A percentile compares a stretch with the other conserved stretches of the same genome.
These are phyloP conservation scores for Drosophila testacea DNA, from an alignment of 2,888 invertebrate genomes.

Conservation along the genomic window DNA sequence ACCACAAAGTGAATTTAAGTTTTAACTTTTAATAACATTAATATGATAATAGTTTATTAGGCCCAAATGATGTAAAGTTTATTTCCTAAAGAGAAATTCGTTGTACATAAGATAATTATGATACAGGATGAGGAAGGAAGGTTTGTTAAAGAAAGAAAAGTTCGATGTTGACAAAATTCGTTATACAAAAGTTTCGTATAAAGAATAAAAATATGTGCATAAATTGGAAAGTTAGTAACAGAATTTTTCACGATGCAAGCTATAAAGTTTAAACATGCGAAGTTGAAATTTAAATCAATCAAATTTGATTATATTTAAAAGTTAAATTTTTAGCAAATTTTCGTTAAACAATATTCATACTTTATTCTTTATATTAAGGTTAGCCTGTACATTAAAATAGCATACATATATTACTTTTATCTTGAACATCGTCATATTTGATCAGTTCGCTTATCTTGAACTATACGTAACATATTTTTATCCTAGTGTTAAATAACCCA, in stretches of 20 bases:
- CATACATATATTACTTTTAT: no score
- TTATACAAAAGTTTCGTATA: no score
- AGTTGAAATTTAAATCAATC: not conserved
- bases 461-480: conserved; percentile 3
- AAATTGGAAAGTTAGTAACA: not conserved
- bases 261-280: not conserved
- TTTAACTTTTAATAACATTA: not conserved
- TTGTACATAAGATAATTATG: no score
- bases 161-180: no score
- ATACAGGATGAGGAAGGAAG: no score
- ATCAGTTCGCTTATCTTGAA: conserved; percentile 25
- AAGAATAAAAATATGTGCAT: no score
- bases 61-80: not conserved
- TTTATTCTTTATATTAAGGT: not conserved
- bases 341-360: not conserved
- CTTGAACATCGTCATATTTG: not conserved
- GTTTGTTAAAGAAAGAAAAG: no score
- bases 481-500: conserved; percentile 1
- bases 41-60: not conserved
- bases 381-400: not conserved
- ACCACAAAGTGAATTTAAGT: not conserved
- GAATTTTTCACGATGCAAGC: not conserved
- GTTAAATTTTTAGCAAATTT: not conserved
- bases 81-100: not conserved
- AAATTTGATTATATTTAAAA: not conserved